Evolutionary conservation across 2,888 invertebrate genomes (phyloP), one percentile per base, ranked within the genome.

Genomic region (Saturnia pavonia): DNA sequence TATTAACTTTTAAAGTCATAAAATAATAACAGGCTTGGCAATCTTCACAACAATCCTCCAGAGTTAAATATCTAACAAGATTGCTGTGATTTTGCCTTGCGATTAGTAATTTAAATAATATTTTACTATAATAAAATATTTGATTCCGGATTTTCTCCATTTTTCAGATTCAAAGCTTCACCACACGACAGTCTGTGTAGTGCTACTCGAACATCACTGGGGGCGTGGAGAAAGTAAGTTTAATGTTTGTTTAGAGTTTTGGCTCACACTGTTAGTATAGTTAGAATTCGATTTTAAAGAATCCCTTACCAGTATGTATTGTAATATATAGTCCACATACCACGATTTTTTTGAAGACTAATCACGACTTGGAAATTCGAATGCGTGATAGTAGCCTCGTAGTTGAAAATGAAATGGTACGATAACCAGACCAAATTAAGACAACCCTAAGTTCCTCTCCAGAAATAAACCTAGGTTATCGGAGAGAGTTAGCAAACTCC

Each of bases 121-220:
- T 14, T 2, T 19, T 51, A 51, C 9, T 51, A n/a, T n/a, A n/a
- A n/a, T n/a, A 34, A 34, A 34, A 34, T 6, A 34, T 34, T 34
- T 4, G 19, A 8, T 27, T 48, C 1, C 25, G 25, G 12, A 34
- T 66, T 25, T 66, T 51, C 22, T 70, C 1, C 19, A 22, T 51
- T 54, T 81, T 78, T 66, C 75, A 84, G 83, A 19, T 77, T 73
- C 57, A 81, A 73, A 72, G 75, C 74, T 51, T 82, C 84, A n/a
- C 80, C 84, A n/a, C 80, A 75, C 40, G 72, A 70, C 11, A 84
- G 83, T 70, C 57, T 80, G 42, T 67, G 72, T 0, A 81, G 75
- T 70, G 72, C 76, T n/a, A 72, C 74, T 11, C 74, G 80, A 45
- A 43, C 76, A n/a, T 76, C 80, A 7, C 57, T 76, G 19, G 78